phyloP scores from a whole-genome alignment of 2,113 vertebrate genomes.

The Lonchura striata region DNA sequence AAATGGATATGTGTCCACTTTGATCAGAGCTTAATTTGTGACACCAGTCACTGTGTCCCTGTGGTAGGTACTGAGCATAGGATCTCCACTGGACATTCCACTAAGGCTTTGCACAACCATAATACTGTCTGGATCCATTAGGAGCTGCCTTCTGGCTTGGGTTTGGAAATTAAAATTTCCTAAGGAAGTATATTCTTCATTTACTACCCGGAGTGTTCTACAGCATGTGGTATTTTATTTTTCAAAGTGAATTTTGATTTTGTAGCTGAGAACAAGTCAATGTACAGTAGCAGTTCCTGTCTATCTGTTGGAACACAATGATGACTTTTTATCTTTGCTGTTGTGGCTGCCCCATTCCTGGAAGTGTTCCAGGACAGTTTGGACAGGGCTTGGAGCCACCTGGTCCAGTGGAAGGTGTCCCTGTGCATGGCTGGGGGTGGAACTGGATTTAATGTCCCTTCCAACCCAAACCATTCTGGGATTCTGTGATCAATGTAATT shows the following conservation, averaged over 20 bases:
- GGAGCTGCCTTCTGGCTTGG: neutral
- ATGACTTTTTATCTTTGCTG: neutral
- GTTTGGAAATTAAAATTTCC: neutral
- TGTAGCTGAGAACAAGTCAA: neutral
- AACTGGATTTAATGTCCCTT: neutral
- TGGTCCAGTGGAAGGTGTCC: neutral
- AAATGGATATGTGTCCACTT: rapidly evolving
- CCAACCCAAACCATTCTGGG: rapidly evolving
- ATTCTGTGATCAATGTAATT: neutral
- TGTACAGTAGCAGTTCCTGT: neutral
- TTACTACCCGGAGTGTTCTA: neutral
- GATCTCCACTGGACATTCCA: neutral
- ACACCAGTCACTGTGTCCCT: neutral
- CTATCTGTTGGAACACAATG: neutral
- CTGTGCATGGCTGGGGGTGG: neutral
- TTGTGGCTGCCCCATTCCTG: neutral
- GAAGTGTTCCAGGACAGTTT: neutral
- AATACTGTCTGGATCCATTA: neutral
- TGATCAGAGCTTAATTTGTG: neutral
- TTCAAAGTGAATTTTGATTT: neutral
- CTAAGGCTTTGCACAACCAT: neutral
- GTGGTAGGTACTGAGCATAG: neutral
- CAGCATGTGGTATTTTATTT: neutral
- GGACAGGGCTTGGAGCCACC: neutral
- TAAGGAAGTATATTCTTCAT: neutral